Base-by-base conservation (phyloP, 2,888 invertebrate genomes). In the Patella ulyssiponensis region DNA sequence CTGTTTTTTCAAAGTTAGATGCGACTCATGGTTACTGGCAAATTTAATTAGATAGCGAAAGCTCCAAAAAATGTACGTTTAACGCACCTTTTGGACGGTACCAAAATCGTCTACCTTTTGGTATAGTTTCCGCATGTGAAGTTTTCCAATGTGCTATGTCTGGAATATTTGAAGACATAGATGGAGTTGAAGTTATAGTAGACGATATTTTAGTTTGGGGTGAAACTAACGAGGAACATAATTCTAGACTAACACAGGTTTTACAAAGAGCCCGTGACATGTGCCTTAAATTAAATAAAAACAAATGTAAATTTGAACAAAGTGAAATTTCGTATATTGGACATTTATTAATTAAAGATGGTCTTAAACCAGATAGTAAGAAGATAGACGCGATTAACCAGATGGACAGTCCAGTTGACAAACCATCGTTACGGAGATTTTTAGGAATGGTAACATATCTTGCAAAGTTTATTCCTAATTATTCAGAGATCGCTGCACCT, bases 11-110 rank as follows among this genome's bases (percentile, higher is more conserved):
- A 1, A 80, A 80, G 58, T 58, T 83, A 14, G 81, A 83, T 69
- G 80, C 81, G 1, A 73, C 71, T 52, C 76, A 69, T 12, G 81
- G 80, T 27, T 83, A 77, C 69, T 82, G 80, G 80, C 83, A 83
- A 58, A 70, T 78, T 11, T 53, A 74, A 33, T 20, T 74, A 17
- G 71, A 72, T 51, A 33, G 71, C 23, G 20, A 71, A 27, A 75
- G 75, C 20, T 33, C 75, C n/a, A n/a, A n/a, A n/a, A n/a, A n/a
- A n/a, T n/a, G n/a, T 7, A 80, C 79, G 44, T 76, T 81, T 72
- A 11, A 69, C n/a, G 77, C 77, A 17, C 76, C 64, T 1, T 81
- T 54, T 27, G 76, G 79, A 14, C 14, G 71, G 15, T 82, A 76
- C 44, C 44, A 71, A 4, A 72, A 52, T 7, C n/a, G 73, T 7